phyloP scores from a whole-genome alignment of 2,113 vertebrate genomes.

The Channa argus region DNA sequence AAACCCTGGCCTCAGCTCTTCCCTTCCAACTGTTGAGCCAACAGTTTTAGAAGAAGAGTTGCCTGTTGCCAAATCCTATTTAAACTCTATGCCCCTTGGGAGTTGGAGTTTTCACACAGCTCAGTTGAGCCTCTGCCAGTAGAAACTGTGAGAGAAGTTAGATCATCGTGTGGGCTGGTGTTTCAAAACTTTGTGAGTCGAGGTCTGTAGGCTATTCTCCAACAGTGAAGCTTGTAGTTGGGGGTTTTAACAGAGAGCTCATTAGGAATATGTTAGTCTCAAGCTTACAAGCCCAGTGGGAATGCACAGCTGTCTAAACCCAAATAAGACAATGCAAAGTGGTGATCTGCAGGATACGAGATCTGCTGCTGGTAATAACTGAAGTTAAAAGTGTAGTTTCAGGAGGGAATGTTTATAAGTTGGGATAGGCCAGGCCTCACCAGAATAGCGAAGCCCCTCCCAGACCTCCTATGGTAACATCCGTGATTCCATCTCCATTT shows the following conservation, averaged over 20 bases:
- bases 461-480: conserved; percentile 95
- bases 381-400: conserved; percentile 32
- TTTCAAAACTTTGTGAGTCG: conserved; percentile 48
- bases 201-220: conserved; percentile 36
- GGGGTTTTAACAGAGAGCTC: conserved; percentile 53
- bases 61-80: conserved; percentile 64
- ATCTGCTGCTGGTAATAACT: conserved; percentile 23
- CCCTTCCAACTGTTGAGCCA: conserved; percentile 22
- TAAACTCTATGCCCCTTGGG: conserved; percentile 66
- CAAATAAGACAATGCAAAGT: conserved; percentile 24
- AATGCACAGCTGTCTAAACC: conserved; percentile 74
- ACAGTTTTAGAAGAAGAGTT: conserved; percentile 19
- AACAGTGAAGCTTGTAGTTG: conserved; percentile 33
- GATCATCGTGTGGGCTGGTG: conserved; percentile 53
- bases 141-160: conserved; percentile 64
- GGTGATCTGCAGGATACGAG: conserved; percentile 6
- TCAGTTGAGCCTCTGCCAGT: conserved; percentile 51
- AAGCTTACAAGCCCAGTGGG: conserved; percentile 50
- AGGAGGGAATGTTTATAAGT: conserved; percentile 34
- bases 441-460: conserved; percentile 96
- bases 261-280: conserved; percentile 62
- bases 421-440: conserved; percentile 76
- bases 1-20: conserved; percentile 31
- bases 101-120: conserved; percentile 77
- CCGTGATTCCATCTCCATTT: conserved; percentile 92